Base-by-base conservation (phyloP, 2,888 invertebrate genomes). In the Mystacides longicornis region DNA sequence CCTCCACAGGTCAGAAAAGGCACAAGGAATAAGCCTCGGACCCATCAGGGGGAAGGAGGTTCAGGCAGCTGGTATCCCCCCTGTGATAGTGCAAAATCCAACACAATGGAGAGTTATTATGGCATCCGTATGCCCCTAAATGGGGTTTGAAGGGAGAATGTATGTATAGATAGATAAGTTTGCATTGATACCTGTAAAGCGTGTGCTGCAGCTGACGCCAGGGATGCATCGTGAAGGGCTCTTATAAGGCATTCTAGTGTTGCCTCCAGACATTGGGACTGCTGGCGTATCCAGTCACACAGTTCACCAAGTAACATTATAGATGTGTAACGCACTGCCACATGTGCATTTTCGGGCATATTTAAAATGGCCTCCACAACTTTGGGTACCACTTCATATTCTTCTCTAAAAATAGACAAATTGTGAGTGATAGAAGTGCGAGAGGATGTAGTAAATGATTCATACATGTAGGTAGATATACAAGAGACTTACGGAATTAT, bases 281-380 rank as follows among this genome's bases (percentile, higher is more conserved):
- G 94, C 64, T 82, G 81, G 66, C 93, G 89, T 52, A 97, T 87
- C 97, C 97, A 98, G 69, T 98, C 97, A 68, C 91, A 87, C 37
- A 96, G 78, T 73, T 96, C 94, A 1, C 94, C 95, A 47, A 96
- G 75, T 49, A 96, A 75, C 63, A 88, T 78, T 55, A 94, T 85
- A 63, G 94, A 92, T 0, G 96, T 96, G 68, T 89, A 86, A 54
- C 90, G 81, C 0, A 98, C 93, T 0, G 93, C 92, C 23, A 90
- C 79, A 69, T 97, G 97, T 0, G 86, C 82, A 23, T 83, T 83
- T 63, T 84, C 84, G 0, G 94, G 92, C 67, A 95, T 83, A 62
- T 85, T 85, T 37, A 96, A 73, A 59, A 97, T 91, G 14, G 93
- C 92, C 68, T 93, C 89, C 11, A 97, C 87, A 23, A 98, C 93